phyloP scores from a whole-genome alignment of 2,888 invertebrate genomes.

The Polydrusus cervinus region DNA sequence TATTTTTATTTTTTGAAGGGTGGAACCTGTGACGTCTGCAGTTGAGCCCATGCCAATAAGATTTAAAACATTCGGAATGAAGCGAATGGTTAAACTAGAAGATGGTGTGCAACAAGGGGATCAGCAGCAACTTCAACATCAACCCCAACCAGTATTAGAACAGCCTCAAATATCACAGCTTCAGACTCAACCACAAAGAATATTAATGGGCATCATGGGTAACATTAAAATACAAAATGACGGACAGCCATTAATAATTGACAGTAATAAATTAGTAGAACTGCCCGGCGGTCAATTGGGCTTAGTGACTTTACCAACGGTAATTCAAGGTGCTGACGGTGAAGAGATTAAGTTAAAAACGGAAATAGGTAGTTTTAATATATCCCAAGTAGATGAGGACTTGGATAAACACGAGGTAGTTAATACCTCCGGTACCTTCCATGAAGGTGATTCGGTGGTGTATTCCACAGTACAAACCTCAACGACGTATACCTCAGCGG shows the following conservation, averaged over 20 bases:
- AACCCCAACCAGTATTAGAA: slow-evolving; percentile 32
- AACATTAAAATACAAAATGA: slow-evolving; percentile 61
- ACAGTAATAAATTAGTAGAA: slow-evolving; percentile 64
- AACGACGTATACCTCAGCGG: slow-evolving; percentile 53
- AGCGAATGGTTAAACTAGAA: slow-evolving; percentile 51
- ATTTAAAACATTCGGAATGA: slow-evolving; percentile 67
- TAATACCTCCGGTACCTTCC: slow-evolving; percentile 47
- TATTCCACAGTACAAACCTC: slow-evolving; percentile 53
- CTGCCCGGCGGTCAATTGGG: slow-evolving; percentile 57
- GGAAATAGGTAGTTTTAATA: slow-evolving; percentile 58
- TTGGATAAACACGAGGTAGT: slow-evolving; percentile 56
- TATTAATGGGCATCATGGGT: slow-evolving; percentile 63
- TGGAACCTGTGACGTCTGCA: slow-evolving; percentile 69
- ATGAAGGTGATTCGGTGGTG: slow-evolving; percentile 46
- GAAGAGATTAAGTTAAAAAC: slow-evolving; percentile 62
- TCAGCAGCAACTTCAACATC: slow-evolving; percentile 29
- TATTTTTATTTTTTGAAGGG: slow-evolving; percentile 62
- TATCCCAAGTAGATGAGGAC: slow-evolving; percentile 56
- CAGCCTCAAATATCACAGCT: slow-evolving; percentile 42
- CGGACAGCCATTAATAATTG: slow-evolving; percentile 63
- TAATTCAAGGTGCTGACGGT: slow-evolving; percentile 60
- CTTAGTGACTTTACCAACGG: slow-evolving; percentile 58
- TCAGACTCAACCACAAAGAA: slow-evolving; percentile 58
- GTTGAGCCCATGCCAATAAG: slow-evolving; percentile 68
- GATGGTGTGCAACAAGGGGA: slow-evolving; percentile 44